Evolutionary conservation across 2,888 invertebrate genomes (phyloP), one percentile per base, ranked within the genome.

Genomic region (Colostygia pectinataria): DNA sequence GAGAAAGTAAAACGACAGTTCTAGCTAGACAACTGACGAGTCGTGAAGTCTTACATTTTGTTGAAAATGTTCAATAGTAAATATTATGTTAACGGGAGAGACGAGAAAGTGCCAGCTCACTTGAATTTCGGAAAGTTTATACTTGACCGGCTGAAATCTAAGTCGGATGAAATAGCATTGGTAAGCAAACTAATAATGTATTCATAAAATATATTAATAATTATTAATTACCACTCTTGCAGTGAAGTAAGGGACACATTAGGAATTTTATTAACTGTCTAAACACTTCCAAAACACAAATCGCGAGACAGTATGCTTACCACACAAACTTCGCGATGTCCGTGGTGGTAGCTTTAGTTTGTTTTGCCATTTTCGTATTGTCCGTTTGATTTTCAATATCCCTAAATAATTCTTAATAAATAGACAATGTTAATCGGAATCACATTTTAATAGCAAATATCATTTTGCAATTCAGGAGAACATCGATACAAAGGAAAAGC

Each of bases 401-500:
- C n/a, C n/a, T n/a, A n/a, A n/a, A n/a, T n/a, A n/a, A n/a, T n/a
- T n/a, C n/a, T n/a, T n/a, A n/a, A n/a, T n/a, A n/a, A n/a, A n/a
- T n/a, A n/a, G n/a, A n/a, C n/a, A n/a, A n/a, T 20, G 10, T 12
- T 0, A 34, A 23, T 23, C n/a, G 8, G 12, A 34, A 14, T 12
- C 13, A 13, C 18, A 24, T 49, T 47, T 24, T 40, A 27, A 24
- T 41, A 9, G 9, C 29, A 42, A 44, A 36, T 25, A 41, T 24
- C 9, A 46, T 51, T 43, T 45, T 29, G 41, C 47, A 28, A 29
- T 52, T 38, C 39, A 93, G 93, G 82, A 93, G 59, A 91, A 92
- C 67, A 86, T 80, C 10, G 77, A 87, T 20, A 92, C 92, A 3
- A 87, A 81, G 31, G 88, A 92, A 61, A 74, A 81, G 63, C 68